These are phyloP conservation scores for Pseudonaja textilis DNA, from an alignment of 2,113 vertebrate species.

Conservation along the genomic window DNA sequence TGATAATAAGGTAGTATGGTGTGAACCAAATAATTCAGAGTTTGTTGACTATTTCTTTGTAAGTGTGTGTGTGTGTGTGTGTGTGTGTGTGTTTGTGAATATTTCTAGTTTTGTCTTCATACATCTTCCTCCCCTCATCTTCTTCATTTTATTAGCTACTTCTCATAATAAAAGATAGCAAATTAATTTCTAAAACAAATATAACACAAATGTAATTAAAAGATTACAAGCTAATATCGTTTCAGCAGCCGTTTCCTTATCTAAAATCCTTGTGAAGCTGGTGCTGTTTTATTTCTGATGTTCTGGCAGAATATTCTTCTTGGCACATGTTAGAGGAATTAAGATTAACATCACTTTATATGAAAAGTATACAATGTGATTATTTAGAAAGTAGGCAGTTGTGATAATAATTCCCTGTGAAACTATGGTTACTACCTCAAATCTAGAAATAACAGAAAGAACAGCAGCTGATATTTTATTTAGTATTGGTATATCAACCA, in stretches of 20 bases:
- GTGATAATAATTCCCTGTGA: neutral
- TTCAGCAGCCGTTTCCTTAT: constrained; percentile 28
- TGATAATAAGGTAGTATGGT: neutral
- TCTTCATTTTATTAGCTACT: neutral
- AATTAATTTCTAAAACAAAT: neutral
- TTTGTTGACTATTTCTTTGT: neutral
- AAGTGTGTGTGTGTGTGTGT: too few species aligned
- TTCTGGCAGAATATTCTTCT: constrained; percentile 16
- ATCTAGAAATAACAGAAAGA: constrained; percentile 6
- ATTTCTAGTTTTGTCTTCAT: neutral
- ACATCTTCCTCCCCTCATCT: neutral
- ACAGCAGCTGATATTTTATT: neutral
- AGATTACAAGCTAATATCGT: constrained; percentile 31
- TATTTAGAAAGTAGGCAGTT: constrained; percentile 13
- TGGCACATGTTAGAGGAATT: neutral
- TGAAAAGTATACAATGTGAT: neutral
- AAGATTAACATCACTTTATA: constrained; percentile 28
- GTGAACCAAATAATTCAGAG: neutral
- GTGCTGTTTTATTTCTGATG: constrained; percentile 36
- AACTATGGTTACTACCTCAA: neutral
- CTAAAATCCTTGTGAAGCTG: constrained; percentile 7
- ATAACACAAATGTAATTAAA: constrained; percentile 25
- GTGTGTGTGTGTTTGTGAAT: neutral
- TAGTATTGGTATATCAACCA: neutral
- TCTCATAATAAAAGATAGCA: neutral